Base-by-base conservation (phyloP, 2,113 vertebrate species). In the Daubentonia madagascariensis region DNA sequence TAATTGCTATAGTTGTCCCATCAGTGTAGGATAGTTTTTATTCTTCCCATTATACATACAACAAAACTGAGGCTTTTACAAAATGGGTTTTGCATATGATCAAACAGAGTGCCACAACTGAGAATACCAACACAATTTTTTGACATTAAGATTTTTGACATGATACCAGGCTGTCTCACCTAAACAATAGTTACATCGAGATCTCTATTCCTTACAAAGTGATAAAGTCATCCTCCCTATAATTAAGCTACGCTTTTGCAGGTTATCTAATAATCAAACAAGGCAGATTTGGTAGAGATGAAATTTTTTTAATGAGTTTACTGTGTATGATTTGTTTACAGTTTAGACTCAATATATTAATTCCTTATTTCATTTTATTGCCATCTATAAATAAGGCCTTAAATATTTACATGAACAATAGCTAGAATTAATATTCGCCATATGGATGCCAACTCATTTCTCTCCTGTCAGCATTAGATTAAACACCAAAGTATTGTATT, bases 381-480 rank as follows among this genome's bases (percentile, higher is more conserved):
- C 0, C 30, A 87, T 87, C 85, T 96, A 80, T 91, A 96, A 98
- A 97, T 91, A 97, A 94, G 37, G 43, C 76, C 75, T 91, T 88
- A 97, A 97, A 93, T 96, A 97, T 97, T 97, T 91, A 97, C 93
- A n/a, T 57, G 37, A 96, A 97, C 94, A 94, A 96, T 90, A 97
- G 95, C 85, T 94, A 96, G 72, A 80, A 98, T 98, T 98, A 97
- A 96, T 97, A 98, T 65, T 97, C 65, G 79, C 96, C 54, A 93
- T 92, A 94, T 35, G 83, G 78, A 95, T 93, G 54, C 75, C 96
- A 98, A 76, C 72, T 97, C 96, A 94, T 86, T 98, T 57, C 80
- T 98, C 9, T 98, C 98, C 92, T 98, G 92, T 98, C 88, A 91
- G 75, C 16, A 17, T 57, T 97, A 95, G 92, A 98, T 98, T 98